Base-by-base conservation (phyloP, 1,140 invertebrate genomes). In the Agrilus planipennis region DNA sequence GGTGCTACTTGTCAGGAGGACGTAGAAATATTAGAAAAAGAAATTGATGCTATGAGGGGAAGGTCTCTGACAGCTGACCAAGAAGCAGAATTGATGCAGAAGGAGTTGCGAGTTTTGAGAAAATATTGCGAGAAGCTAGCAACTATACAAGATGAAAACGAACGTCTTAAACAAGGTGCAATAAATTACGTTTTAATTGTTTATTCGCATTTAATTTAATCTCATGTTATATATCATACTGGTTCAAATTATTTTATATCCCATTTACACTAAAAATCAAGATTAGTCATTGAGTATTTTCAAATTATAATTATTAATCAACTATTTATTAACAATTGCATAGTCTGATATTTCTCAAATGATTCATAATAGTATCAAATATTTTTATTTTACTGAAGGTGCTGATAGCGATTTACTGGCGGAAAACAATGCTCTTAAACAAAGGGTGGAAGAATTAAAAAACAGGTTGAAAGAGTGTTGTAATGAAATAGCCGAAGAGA, bases 31-130 rank as follows among this genome's bases (percentile, higher is more conserved):
- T 31, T 56, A 15, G 54, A 57, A 45, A 34, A 43, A 6, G 51
- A 57, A 42, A 48, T 55, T 16, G 40, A 45, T 11, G 28, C 35
- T 20, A 45, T 57, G 47, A 34, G 45, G 36, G 27, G 22, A 5
- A 34, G 32, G 12, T 32, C 34, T 21, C 19, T 44, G 10, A 43
- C 46, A 7, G 46, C 50, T 3, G 45, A 45, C 5, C 34, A 48
- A 36, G 52, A 55, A 45, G 34, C 46, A 9, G 38, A 46, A 42
- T 28, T 53, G 1, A 51, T 55, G 17, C 34, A 44, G 30, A 54
- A 53, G 45, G 51, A 57, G 40, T 32, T 57, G 1, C 47, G 49
- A 22, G 49, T 54, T 3, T 25, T 57, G 11, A 57, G 53, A 37
- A 42, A 41, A 25, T 57, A 53, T 30, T 57, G 52, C 25, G 9